Evolutionary conservation across 2,888 invertebrate genomes (phyloP).

Genomic region (Neoitamus cyanurus): DNA sequence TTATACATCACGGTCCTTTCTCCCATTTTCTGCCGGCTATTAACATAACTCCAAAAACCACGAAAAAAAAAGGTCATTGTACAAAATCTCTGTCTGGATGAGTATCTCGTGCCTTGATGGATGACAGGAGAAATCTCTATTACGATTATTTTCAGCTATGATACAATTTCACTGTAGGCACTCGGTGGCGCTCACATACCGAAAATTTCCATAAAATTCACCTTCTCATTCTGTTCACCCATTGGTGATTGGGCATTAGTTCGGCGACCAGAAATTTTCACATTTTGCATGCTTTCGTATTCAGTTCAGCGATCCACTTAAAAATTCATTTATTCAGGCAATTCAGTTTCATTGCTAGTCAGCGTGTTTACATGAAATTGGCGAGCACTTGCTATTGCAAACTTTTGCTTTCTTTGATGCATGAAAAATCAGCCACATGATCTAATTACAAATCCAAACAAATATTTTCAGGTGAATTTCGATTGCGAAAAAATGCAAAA

Average conservation of each 20-base stretch:
- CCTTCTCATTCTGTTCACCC: not conserved
- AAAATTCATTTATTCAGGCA: slow-evolving; percentile 23
- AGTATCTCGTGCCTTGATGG: not conserved
- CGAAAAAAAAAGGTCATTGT: not conserved
- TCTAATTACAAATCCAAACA: not conserved
- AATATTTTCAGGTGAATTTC: slow-evolving; percentile 14
- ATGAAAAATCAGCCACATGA: not conserved
- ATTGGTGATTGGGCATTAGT: not conserved
- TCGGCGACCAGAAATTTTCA: slow-evolving; percentile 8
- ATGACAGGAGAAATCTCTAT: not conserved
- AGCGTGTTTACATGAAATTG: not conserved
- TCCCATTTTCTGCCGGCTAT: no score
- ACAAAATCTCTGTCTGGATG: not conserved
- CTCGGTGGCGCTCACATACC: not conserved
- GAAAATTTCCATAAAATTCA: slow-evolving; percentile 10
- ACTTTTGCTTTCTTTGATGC: slow-evolving; percentile 7
- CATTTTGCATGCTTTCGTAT: slow-evolving; percentile 12
- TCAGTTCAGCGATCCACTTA: slow-evolving; percentile 9
- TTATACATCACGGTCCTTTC: no score
- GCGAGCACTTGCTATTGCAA: not conserved
- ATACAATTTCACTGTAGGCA: not conserved
- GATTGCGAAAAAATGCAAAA: slow-evolving; percentile 53
- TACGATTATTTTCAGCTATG: not conserved
- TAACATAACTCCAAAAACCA: not conserved
- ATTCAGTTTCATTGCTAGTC: not conserved